These are phyloP conservation scores for Chrysopilus asiliformis DNA, from an alignment of 2,888 invertebrate genomes.

Conservation along the genomic window DNA sequence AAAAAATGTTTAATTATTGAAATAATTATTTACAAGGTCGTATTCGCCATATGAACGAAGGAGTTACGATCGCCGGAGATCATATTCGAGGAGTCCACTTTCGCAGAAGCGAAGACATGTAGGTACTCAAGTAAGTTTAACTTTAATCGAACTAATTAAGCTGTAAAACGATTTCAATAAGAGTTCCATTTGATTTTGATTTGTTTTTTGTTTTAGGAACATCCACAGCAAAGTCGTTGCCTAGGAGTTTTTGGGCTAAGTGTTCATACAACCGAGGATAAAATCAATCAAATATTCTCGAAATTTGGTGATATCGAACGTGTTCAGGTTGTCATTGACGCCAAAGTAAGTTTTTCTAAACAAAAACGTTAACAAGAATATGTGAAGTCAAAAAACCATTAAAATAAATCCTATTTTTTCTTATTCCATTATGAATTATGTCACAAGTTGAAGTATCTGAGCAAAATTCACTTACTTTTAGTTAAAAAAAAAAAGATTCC, in stretches of 20 bases:
- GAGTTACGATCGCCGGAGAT: slow-evolving; percentile 46
- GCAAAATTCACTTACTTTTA: no score
- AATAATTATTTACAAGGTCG: slow-evolving; percentile 33
- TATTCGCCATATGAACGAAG: slow-evolving; percentile 46
- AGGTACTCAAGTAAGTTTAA: slow-evolving; percentile 59
- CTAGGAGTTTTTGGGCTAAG: slow-evolving; percentile 92
- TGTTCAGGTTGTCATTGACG: slow-evolving; percentile 90
- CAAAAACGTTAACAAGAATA: no score
- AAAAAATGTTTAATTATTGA: no score
- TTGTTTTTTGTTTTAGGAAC: slow-evolving; percentile 16
- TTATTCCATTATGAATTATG: no score
- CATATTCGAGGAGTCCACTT: slow-evolving; percentile 68
- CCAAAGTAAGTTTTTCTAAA: slow-evolving; percentile 55
- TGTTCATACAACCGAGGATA: slow-evolving; percentile 82
- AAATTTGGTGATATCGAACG: slow-evolving; percentile 87
- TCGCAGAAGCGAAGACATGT: slow-evolving; percentile 64
- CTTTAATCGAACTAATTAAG: no score
- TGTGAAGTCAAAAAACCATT: no score
- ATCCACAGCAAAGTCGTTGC: slow-evolving; percentile 73
- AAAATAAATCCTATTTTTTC: no score
- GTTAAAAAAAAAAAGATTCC: no score
- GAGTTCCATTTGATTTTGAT: background rate
- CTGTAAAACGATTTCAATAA: no score
- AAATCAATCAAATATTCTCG: slow-evolving; percentile 81
- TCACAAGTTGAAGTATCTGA: no score